Percentiles rank a stretch among this genome's conserved stretches.
Conservation (phyloP, 2,113 vertebrate genomes). For the Ovibos moschatus region DNA sequence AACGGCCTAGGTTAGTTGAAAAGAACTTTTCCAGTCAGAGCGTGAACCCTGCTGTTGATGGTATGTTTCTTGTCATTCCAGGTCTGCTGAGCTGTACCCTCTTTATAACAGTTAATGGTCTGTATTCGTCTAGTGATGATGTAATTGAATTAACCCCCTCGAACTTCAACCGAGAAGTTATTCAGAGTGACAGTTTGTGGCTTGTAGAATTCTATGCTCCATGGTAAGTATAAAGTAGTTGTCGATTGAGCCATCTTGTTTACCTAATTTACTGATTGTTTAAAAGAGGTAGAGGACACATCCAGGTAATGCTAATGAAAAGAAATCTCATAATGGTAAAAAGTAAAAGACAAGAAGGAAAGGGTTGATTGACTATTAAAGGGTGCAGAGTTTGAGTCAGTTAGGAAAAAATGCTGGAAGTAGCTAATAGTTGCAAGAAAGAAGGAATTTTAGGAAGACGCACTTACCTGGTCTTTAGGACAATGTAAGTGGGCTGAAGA, state of each 20-base stretch:
- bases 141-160: conserved; percentile 92
- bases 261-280: not conserved
- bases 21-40: not conserved
- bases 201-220: conserved; percentile 97
- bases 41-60: rapidly evolving
- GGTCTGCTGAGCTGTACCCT: conserved; percentile 88
- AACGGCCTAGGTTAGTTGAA: not conserved
- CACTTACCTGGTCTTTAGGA: not conserved
- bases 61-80: conserved; percentile 66
- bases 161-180: conserved; percentile 95
- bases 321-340: not conserved
- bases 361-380: not conserved
- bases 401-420: too few species aligned
- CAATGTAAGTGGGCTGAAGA: not conserved
- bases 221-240: conserved; percentile 82
- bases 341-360: not conserved
- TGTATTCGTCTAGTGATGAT: conserved; percentile 93
- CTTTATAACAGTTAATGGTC: conserved; percentile 83
- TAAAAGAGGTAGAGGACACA: not conserved
- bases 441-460: not conserved
- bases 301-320: not conserved
- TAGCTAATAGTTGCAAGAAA: not conserved
- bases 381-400: not conserved
- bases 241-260: not conserved
- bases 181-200: conserved; percentile 95